A percentile compares a stretch with the other conserved stretches of the same genome.
Conservation (phyloP, 2,888 invertebrate species). For the Deroplatys truncata region DNA sequence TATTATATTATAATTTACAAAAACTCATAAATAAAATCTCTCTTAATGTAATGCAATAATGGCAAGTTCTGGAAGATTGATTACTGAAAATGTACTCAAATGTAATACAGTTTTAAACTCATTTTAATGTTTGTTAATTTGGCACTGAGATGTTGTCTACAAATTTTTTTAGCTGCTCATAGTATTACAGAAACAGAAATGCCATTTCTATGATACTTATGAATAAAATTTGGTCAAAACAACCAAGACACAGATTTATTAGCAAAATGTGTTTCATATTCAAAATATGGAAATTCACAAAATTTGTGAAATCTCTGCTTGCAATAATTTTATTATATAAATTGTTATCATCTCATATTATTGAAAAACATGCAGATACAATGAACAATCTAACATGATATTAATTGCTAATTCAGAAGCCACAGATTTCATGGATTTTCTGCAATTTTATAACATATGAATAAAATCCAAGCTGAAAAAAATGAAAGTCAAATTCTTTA, state of each 20-base stretch:
- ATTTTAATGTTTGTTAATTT: neutral
- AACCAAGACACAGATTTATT: neutral
- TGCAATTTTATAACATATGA: no score
- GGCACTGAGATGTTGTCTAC: neutral
- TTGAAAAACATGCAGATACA: no score
- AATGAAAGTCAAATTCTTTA: no score
- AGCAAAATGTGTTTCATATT: neutral
- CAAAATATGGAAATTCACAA: neutral
- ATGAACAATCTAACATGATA: no score
- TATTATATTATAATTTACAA: slow-evolving; percentile 8
- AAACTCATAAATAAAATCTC: slow-evolving; percentile 11
- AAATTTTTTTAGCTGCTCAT: no score
- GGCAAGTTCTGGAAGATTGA: slow-evolving; percentile 12
- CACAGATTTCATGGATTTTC: no score
- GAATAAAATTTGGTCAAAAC: neutral
- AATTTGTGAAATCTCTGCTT: neutral
- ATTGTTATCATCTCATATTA: no score
- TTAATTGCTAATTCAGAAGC: no score
- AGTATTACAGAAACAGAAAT: neutral
- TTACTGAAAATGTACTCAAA: neutral
- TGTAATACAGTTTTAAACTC: neutral
- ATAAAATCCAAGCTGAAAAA: no score
- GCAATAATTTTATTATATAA: neutral
- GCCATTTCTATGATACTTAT: neutral
- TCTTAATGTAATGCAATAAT: slow-evolving; percentile 6